Base-by-base conservation (phyloP, 2,888 invertebrate genomes). In the Girardia tigrina region DNA sequence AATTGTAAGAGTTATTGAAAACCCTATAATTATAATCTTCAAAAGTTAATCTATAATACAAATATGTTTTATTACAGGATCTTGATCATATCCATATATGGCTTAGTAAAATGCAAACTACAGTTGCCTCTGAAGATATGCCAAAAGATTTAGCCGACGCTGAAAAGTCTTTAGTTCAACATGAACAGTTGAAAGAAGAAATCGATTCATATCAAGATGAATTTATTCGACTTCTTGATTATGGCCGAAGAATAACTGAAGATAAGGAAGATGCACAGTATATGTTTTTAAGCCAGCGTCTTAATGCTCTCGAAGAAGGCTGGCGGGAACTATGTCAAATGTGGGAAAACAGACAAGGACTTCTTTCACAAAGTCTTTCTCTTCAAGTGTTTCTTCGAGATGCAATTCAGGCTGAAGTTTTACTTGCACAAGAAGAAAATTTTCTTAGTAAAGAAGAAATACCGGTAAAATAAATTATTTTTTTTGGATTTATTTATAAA, bases 81-180 rank as follows among this genome's bases (percentile, higher is more conserved):
- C 89, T 99, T 81, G 99, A 99, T 85, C 98, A 98, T 86, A 99
- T 99, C 92, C 94, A 95, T 86, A 90, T 93, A 0, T 98, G 97
- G 97, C 88, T 99, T 79, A 93, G 94, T 76, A 93, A 94, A 86
- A 97, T 97, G 0, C 97, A 98, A 87, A 95, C 94, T n/a, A 94
- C 95, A 0, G 82, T 85, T 0, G 84, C 84, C 28, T 82, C 82
- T 0, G 84, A 84, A 78, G 84, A 83, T 79, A 80, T 83, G 77
- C 84, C 85, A 72, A 81, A 81, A 78, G 81, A 81, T 78, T 80
- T 85, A 73, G 80, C 82, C 14, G 74, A 99, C 83, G 98, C 98
- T 14, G 98, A 99, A 85, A 92, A 93, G 83, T 87, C 98, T 20
- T 87, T 99, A 72, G 92, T 91, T 72, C 94, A 97, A 85, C 98